Percentiles rank a stretch among this genome's conserved stretches.
phyloP scores from a whole-genome alignment of 2,888 invertebrate species.

The Bhutanitis thaidina region DNA sequence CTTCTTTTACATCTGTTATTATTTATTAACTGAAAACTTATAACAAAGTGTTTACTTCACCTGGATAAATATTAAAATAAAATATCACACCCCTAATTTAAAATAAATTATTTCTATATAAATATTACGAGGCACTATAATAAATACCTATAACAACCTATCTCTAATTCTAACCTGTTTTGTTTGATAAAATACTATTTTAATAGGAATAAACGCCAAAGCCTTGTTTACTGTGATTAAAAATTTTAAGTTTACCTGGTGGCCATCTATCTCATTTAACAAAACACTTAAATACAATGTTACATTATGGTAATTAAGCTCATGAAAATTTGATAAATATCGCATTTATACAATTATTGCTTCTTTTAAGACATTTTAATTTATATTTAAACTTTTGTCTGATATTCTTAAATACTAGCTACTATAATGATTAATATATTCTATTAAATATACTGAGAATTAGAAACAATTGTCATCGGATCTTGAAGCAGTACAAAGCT shows the following conservation, averaged over 20 bases:
- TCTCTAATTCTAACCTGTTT: background rate
- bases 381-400: no score
- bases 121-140: conserved; percentile 9
- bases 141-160: conserved; percentile 3
- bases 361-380: no score
- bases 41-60: no score
- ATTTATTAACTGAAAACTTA: no score
- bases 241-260: conserved; percentile 9
- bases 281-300: background rate
- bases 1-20: no score
- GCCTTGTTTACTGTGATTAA: background rate
- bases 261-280: no score
- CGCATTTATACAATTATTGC: no score
- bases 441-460: no score
- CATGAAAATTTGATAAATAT: conserved; percentile 1
- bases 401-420: no score
- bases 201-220: conserved; percentile 4
- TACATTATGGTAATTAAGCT: conserved; percentile 10
- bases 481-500: no score
- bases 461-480: no score
- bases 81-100: background rate
- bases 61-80: background rate
- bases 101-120: conserved; percentile 10
- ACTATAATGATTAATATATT: no score
- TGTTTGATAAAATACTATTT: background rate